These are phyloP conservation scores for Cristatella mucedo DNA, from an alignment of 2,888 invertebrate genomes.

Conservation along the genomic window DNA sequence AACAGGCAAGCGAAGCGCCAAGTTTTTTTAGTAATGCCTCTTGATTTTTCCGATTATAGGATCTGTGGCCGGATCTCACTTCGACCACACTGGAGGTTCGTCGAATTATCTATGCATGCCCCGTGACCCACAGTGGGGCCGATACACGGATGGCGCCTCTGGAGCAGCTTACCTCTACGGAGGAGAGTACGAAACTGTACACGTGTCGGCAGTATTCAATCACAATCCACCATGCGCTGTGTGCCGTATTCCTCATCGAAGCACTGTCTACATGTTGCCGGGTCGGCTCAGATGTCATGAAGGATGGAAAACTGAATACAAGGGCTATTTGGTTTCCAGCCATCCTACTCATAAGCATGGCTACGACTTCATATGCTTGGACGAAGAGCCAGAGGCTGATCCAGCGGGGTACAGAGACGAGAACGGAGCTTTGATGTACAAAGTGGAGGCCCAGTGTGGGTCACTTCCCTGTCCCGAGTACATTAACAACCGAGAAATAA, in stretches of 20 bases:
- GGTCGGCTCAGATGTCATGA: slow-evolving; percentile 13
- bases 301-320: slow-evolving; percentile 17
- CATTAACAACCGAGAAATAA: slow-evolving; percentile 13
- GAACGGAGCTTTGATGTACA: slow-evolving; percentile 14
- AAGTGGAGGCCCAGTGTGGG: slow-evolving; percentile 15
- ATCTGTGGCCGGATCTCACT: too few relatives aligned
- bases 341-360: slow-evolving; percentile 10
- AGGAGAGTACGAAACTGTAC: slow-evolving; percentile 13
- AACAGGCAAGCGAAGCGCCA: too few relatives aligned
- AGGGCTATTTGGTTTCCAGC: slow-evolving; percentile 15
- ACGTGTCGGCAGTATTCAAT: too few relatives aligned
- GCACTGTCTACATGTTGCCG: slow-evolving; percentile 14
- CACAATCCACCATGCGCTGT: slow-evolving; percentile 17
- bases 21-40: too few relatives aligned
- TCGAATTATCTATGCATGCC: slow-evolving; percentile 13
- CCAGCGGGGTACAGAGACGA: slow-evolving; percentile 12
- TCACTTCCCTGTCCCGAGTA: slow-evolving; percentile 17
- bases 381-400: slow-evolving; percentile 14
- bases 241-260: slow-evolving; percentile 9
- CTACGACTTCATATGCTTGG: slow-evolving; percentile 14
- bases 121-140: slow-evolving; percentile 11
- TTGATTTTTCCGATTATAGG: too few relatives aligned
- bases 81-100: slow-evolving; percentile 10
- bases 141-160: background rate
- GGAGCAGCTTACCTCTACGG: slow-evolving; percentile 9